Conservation (phyloP, 2,888 invertebrate genomes). For the Glaucopsyche alexis region DNA sequence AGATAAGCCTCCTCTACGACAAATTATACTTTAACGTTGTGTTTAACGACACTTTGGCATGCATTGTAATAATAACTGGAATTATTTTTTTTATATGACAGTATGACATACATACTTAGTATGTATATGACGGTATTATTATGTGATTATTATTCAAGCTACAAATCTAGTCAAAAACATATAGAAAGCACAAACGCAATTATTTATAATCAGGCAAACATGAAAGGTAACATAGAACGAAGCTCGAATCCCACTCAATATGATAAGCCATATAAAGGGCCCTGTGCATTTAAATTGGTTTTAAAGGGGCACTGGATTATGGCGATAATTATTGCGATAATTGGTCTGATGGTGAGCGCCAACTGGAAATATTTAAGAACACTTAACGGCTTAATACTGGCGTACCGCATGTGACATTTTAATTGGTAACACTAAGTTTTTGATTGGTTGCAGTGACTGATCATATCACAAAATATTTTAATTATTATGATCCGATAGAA, state of each 20-base stretch:
- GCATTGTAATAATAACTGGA: no score
- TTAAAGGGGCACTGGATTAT: slow-evolving; percentile 66
- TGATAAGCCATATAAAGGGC: slow-evolving; percentile 25
- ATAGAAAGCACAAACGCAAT: neutral
- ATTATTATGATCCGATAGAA: neutral
- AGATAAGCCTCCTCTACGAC: no score
- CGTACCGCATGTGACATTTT: neutral
- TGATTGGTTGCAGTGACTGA: neutral
- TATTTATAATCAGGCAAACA: slow-evolving; percentile 10
- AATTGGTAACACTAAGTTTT: slow-evolving; percentile 16
- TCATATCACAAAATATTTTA: neutral
- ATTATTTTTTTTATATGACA: no score
- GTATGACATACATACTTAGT: no score
- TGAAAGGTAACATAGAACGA: neutral
- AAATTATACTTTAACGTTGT: no score
- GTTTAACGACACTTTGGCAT: no score
- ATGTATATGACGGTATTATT: no score
- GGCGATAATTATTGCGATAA: slow-evolving; percentile 56
- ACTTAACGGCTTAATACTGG: neutral
- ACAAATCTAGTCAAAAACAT: neutral
- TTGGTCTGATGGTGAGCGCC: slow-evolving; percentile 48
- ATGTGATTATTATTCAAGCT: neutral
- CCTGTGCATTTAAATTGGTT: slow-evolving; percentile 67
- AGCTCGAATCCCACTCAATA: slow-evolving; percentile 4
- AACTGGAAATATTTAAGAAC: slow-evolving; percentile 24